These are phyloP conservation scores for Poecilobothrus nobilitatus DNA, from an alignment of 2,888 invertebrate species.

Conservation along the genomic window DNA sequence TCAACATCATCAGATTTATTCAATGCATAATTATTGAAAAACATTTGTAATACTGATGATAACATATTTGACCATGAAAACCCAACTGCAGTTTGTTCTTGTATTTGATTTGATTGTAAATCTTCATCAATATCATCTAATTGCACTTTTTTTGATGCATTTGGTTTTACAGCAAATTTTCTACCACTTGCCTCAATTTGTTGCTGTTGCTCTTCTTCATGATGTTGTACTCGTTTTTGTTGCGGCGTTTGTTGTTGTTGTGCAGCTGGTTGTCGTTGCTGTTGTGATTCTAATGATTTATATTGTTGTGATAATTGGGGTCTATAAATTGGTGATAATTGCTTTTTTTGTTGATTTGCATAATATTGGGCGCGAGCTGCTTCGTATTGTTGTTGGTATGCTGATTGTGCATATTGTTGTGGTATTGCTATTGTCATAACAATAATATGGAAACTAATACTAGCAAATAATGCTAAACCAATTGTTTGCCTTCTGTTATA, in stretches of 20 bases:
- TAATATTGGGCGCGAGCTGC: constrained; percentile 22
- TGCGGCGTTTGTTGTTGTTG: not conserved
- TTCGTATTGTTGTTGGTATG: constrained; percentile 22
- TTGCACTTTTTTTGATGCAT: constrained; percentile 79
- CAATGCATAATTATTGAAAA: constrained; percentile 61
- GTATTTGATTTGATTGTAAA: constrained; percentile 70
- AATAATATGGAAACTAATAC: constrained; percentile 58
- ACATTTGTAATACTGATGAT: constrained; percentile 78
- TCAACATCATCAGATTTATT: constrained; percentile 73
- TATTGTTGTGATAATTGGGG: constrained; percentile 22
- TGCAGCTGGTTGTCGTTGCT: constrained; percentile 12
- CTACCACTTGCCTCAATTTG: constrained; percentile 50
- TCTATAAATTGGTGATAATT: constrained; percentile 34
- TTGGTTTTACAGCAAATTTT: constrained; percentile 83
- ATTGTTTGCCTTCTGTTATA: constrained; percentile 54
- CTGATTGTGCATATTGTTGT: constrained; percentile 34
- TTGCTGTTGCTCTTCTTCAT: constrained; percentile 21
- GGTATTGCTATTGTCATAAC: constrained; percentile 63
- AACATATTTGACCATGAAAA: constrained; percentile 86
- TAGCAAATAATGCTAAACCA: constrained; percentile 61
- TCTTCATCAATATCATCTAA: constrained; percentile 76
- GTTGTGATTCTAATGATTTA: constrained; percentile 20
- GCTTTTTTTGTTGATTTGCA: constrained; percentile 24
- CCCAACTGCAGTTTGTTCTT: constrained; percentile 54
- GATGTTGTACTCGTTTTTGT: not conserved